Evolutionary conservation across 2,797 vertebrate genomes (phyloP), one percentile per base, ranked within the genome.

Genomic region (Glossophaga mutica): DNA sequence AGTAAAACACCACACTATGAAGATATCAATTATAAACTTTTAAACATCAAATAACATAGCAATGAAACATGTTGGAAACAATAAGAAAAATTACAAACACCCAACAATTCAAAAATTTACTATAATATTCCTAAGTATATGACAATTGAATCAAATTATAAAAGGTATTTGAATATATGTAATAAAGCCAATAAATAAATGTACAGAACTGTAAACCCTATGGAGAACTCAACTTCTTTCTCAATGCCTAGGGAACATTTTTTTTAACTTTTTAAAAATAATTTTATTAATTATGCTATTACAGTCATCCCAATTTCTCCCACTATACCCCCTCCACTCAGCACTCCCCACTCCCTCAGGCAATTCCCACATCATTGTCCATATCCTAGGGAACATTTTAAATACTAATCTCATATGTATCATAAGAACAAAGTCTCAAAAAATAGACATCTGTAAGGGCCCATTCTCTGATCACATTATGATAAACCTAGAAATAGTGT

Each of bases 81-180:
- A 65, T 79, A 24, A 59, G 57, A 59, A 26, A 59, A 59, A 29
- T 59, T 29, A 59, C 57, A 59, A 59, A 26, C 57, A 59, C 57
- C 57, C 57, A 26, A 59, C 57, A 70, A 91, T 65, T 6, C 18
- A 94, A 93, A 96, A 77, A 6, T 96, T 92, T 89, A 91, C 82
- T 87, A 71, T 48, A 93, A 70, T 91, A 83, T 50, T 87, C 37
- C n/a, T 86, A 97, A 91, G 3, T 82, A 93, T 18, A 94, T 29
- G 26, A 92, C 18, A 52, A 19, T 6, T 85, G 4, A 91, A 90
- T 57, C 22, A 86, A 89, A 95, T 88, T 65, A 82, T 24, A 48
- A 34, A 90, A 9, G 5, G 15, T 26, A 82, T 89, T 5, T 52
- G 26, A 91, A 42, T 32, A 52, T 18, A 82, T 44, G 15, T n/a